Conservation (phyloP, 2,113 vertebrate species). For the Bubo scandiacus region DNA sequence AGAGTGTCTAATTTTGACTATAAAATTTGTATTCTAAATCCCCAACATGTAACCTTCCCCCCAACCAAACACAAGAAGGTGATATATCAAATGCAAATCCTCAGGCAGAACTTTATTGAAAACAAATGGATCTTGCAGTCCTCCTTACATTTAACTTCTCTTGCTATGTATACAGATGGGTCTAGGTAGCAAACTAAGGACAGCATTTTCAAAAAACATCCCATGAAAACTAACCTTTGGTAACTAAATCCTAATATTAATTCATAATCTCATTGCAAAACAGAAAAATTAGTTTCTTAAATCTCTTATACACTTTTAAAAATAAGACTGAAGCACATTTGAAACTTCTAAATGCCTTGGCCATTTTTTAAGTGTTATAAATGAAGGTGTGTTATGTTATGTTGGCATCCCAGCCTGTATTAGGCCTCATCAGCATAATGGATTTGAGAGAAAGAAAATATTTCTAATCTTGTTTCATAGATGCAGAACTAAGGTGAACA, state of each 20-base stretch:
- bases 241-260: not conserved
- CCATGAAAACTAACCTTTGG: not conserved
- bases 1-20: conserved; percentile 65
- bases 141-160: conserved; percentile 6
- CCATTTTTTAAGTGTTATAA: not conserved
- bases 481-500: not conserved
- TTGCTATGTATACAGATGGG: not conserved
- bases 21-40: conserved; percentile 43
- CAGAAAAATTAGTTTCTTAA: not conserved
- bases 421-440: not conserved
- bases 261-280: not conserved
- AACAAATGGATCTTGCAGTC: conserved; percentile 23
- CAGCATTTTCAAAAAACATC: not conserved
- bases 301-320: not conserved
- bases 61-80: not conserved
- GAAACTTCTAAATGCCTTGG: not conserved
- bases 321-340: not conserved
- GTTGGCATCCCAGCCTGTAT: not conserved
- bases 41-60: not conserved
- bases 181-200: not conserved
- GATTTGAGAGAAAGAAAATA: not conserved
- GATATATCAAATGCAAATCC: conserved; percentile 24
- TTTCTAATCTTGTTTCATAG: not conserved
- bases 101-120: not conserved
- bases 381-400: not conserved